These are phyloP conservation scores for Chondrosia reniformis DNA, from an alignment of 37 sponge, comb jelly and placozoan genomes.

Conservation along the genomic window DNA sequence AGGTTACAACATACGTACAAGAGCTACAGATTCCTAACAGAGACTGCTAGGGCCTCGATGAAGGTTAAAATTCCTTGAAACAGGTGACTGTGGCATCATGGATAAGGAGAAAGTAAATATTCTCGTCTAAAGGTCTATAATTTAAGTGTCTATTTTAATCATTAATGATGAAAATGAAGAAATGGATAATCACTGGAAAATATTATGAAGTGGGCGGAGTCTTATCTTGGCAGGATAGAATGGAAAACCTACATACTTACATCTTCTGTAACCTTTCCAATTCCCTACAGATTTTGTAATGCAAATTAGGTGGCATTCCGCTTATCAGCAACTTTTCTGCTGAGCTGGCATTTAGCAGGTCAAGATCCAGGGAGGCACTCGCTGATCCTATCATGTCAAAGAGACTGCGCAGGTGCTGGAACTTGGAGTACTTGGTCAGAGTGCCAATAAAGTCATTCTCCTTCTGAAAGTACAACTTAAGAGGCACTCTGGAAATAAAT, in stretches of 20 bases:
- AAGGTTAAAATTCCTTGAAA: no score
- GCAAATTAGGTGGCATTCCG: slow-evolving; percentile 21
- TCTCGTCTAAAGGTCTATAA: no score
- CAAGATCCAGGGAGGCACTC: slow-evolving; percentile 19
- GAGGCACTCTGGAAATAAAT: slow-evolving; percentile 11
- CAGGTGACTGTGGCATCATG: no score
- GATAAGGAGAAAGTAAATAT: no score
- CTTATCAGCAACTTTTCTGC: not conserved
- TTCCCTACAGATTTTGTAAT: slow-evolving; percentile 31
- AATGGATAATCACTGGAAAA: no score
- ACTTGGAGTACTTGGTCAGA: slow-evolving; percentile 55
- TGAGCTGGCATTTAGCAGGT: not conserved
- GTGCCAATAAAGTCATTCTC: slow-evolving; percentile 43
- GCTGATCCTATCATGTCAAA: not conserved
- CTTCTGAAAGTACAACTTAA: not conserved
- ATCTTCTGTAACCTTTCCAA: slow-evolving; percentile 40
- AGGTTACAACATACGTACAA: no score
- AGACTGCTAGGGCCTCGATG: no score
- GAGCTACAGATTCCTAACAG: no score
- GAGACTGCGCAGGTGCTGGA: slow-evolving; percentile 41
- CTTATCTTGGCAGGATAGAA: not conserved
- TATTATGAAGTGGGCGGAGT: no score
- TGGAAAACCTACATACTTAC: slow-evolving; percentile 18
- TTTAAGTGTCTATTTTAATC: no score
- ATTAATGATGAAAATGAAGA: no score